Evolutionary conservation across 2,888 invertebrate genomes (phyloP).

Genomic region (Phlogophora meticulosa): DNA sequence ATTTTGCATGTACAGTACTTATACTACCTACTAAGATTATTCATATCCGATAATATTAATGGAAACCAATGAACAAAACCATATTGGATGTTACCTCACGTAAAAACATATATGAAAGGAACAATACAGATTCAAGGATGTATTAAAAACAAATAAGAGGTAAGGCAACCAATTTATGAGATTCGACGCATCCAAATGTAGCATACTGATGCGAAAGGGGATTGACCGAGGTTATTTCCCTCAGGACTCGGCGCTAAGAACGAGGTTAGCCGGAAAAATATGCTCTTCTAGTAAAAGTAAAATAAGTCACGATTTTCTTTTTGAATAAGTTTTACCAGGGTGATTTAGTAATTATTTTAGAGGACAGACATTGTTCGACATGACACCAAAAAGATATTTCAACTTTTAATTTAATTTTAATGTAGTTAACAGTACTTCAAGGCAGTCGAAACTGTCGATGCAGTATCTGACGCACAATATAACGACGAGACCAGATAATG

Average conservation of each 20-base stretch:
- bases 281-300: conserved; percentile 55
- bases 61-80: conserved; percentile 4
- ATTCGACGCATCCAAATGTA: conserved; percentile 70
- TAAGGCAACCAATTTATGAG: conserved; percentile 54
- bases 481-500: conserved; percentile 86
- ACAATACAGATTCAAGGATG: conserved; percentile 33
- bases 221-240: conserved; percentile 82
- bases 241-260: conserved; percentile 66
- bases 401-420: conserved; percentile 56
- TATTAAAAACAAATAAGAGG: conserved; percentile 44
- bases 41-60: conserved; percentile 15
- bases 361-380: conserved; percentile 34
- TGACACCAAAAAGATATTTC: conserved; percentile 41
- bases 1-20: conserved; percentile 8
- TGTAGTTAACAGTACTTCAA: conserved; percentile 63
- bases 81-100: conserved; percentile 11
- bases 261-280: conserved; percentile 67
- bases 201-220: conserved; percentile 72
- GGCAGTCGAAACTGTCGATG: conserved; percentile 72
- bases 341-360: conserved; percentile 36
- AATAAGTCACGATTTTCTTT: conserved; percentile 34
- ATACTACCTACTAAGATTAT: conserved; percentile 7
- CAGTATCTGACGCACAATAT: conserved; percentile 79
- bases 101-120: conserved; percentile 22
- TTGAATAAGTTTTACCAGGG: conserved; percentile 10